Evolutionary conservation across 2,888 invertebrate species (phyloP).

Genomic region (Siphonodentalium dalli): DNA sequence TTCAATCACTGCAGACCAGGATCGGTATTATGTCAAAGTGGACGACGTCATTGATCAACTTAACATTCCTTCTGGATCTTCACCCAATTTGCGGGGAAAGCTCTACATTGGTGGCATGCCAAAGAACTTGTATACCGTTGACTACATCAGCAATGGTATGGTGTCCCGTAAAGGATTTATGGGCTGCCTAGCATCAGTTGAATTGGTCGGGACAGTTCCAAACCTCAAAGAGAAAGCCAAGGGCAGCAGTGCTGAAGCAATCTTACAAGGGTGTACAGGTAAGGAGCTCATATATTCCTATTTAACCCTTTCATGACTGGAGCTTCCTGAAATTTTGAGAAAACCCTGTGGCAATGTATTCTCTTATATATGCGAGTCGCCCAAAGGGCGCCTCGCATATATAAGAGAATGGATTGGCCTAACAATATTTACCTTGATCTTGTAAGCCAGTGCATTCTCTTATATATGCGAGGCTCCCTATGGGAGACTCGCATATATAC

Average conservation of each 20-base stretch:
- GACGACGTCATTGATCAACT: conserved; percentile 35
- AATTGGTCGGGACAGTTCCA: conserved; percentile 45
- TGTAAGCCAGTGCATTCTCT: no score
- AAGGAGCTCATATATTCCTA: conserved; percentile 5
- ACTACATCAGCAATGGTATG: conserved; percentile 32
- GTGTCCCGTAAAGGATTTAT: conserved; percentile 55
- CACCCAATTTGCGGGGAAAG: no score
- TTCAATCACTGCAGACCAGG: conserved; percentile 29
- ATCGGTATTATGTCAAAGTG: conserved; percentile 37
- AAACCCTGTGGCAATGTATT: no score
- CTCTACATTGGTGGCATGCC: conserved; percentile 58
- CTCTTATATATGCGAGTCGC: no score
- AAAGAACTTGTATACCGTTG: conserved; percentile 32
- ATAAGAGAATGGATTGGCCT: no score
- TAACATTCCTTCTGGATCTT: no score
- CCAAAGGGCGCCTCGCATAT: no score
- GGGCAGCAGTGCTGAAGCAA: conserved; percentile 20
- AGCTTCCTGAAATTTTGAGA: no score
- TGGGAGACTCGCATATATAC: no score
- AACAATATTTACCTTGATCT: no score
- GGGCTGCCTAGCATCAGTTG: conserved; percentile 59
- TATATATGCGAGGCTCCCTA: no score
- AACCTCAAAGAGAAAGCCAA: conserved; percentile 39
- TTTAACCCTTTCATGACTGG: no score
- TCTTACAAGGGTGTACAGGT: conserved; percentile 35